A percentile compares a stretch with the other conserved stretches of the same genome.
Conservation (phyloP, 2,797 vertebrate genomes). For the Coreius guichenoti region DNA sequence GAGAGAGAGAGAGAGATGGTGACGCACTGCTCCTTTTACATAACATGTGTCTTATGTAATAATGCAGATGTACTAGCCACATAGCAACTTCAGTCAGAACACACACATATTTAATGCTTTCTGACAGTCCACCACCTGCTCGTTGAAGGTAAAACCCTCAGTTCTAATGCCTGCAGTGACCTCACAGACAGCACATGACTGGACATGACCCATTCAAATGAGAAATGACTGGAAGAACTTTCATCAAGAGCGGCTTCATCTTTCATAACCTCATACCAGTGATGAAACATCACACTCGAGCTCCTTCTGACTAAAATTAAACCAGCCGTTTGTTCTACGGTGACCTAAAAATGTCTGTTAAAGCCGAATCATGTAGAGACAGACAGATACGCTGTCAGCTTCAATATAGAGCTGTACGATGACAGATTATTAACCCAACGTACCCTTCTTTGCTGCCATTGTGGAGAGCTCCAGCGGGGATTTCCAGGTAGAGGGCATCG, state of each 20-base stretch:
- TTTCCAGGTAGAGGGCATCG: constrained; percentile 92
- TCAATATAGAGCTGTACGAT: neutral
- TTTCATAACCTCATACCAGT: neutral
- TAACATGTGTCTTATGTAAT: constrained; percentile 73
- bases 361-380: neutral
- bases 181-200: neutral
- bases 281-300: neutral
- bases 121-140: constrained; percentile 20
- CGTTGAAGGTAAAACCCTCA: constrained; percentile 22
- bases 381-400: neutral
- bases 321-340: neutral
- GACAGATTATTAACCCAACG: constrained; percentile 52
- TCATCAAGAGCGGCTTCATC: neutral
- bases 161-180: neutral
- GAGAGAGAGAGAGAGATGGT: constrained; percentile 47
- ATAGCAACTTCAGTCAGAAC: constrained; percentile 20
- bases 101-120: neutral
- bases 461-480: constrained; percentile 87
- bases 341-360: constrained; percentile 9
- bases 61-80: constrained; percentile 65
- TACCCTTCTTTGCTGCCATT: constrained; percentile 98
- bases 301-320: constrained; percentile 11
- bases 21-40: constrained; percentile 66
- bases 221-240: constrained; percentile 14
- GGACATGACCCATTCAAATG: neutral